Conservation (phyloP, 1,140 invertebrate genomes). For the Micrasema minimum region DNA sequence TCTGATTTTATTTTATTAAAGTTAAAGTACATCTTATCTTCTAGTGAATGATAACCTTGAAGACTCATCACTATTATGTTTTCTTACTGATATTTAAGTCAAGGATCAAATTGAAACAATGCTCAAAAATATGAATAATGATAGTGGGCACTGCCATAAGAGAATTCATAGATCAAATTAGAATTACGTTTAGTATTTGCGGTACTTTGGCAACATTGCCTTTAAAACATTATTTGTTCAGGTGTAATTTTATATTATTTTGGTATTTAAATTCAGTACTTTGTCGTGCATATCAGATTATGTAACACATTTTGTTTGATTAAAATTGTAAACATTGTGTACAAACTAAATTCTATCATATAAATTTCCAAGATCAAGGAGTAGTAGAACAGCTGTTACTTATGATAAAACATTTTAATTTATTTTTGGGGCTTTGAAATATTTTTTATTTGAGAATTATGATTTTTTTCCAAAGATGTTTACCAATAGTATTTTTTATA, state of each 20-base stretch:
- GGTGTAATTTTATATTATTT: constrained; percentile 40
- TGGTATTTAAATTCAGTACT: background rate
- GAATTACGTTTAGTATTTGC: constrained; percentile 35
- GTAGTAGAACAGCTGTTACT: too few species aligned
- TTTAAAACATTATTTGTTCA: constrained; percentile 47
- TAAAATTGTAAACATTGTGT: too few species aligned
- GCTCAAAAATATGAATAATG: constrained; percentile 48
- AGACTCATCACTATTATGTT: background rate
- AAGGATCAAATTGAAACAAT: constrained; percentile 44
- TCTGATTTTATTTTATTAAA: too few species aligned
- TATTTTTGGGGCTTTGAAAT: too few species aligned
- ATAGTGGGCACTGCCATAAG: constrained; percentile 53
- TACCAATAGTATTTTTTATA: too few species aligned
- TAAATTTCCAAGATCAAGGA: too few species aligned
- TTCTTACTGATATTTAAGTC: background rate
- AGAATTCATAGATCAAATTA: constrained; percentile 53
- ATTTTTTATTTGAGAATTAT: too few species aligned
- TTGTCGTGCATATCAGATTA: background rate
- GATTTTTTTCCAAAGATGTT: too few species aligned
- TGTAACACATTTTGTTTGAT: background rate
- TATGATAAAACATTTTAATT: too few species aligned
- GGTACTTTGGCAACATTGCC: constrained; percentile 53
- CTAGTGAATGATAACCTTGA: background rate
- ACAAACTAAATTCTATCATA: too few species aligned
- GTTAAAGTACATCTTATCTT: background rate